phyloP scores from a whole-genome alignment of 2,888 invertebrate species.

The Lysandra coridon region DNA sequence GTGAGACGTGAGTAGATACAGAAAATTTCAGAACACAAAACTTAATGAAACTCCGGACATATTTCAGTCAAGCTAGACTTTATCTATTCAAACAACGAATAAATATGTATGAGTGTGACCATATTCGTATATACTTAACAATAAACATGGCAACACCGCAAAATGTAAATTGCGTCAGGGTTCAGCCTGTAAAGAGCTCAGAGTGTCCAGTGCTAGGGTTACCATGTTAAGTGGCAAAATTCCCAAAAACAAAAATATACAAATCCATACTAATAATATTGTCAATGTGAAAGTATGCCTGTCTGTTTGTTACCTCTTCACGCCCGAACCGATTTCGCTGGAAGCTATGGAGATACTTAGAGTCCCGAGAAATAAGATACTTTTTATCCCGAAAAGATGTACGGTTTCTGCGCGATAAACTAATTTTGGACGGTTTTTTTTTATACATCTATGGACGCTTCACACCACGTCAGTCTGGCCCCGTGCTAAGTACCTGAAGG shows the following conservation, averaged over 20 bases:
- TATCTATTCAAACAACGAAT: conserved; percentile 19
- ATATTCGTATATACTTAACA: conserved; percentile 12
- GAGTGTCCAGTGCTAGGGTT: conserved; percentile 14
- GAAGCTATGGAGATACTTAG: too few relatives aligned
- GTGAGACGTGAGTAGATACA: neutral
- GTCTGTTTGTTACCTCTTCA: too few relatives aligned
- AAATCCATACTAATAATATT: too few relatives aligned
- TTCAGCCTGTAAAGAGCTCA: conserved; percentile 13
- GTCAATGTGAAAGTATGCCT: too few relatives aligned
- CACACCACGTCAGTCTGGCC: too few relatives aligned
- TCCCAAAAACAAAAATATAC: neutral
- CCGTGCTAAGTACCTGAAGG: too few relatives aligned
- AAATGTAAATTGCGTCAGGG: conserved; percentile 22
- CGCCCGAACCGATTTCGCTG: too few relatives aligned
- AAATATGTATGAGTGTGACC: conserved; percentile 20
- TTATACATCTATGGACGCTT: too few relatives aligned
- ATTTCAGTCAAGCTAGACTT: conserved; percentile 17
- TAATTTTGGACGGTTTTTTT: too few relatives aligned
- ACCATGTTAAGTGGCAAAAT: neutral
- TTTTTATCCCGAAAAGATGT: too few relatives aligned
- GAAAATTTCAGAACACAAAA: neutral
- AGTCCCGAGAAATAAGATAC: too few relatives aligned
- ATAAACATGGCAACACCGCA: conserved; percentile 17
- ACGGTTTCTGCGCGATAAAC: too few relatives aligned
- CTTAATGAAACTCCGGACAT: neutral